These are phyloP conservation scores for Apis cerana DNA, from an alignment of 1,140 invertebrate species.

Conservation along the genomic window DNA sequence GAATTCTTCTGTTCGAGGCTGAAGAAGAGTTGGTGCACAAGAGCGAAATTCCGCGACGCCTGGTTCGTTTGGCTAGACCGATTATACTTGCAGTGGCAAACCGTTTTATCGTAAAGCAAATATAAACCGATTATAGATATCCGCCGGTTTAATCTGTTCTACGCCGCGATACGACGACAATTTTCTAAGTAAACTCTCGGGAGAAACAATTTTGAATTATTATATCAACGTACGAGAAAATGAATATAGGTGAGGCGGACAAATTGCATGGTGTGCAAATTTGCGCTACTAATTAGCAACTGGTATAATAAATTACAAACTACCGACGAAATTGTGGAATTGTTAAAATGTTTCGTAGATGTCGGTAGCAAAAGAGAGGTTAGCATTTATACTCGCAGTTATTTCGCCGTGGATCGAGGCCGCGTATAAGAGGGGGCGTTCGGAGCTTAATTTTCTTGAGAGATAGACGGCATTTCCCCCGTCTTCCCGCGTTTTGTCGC, in stretches of 20 bases:
- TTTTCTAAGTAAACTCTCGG: neutral
- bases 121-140: conserved; percentile 35
- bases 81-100: conserved; percentile 13
- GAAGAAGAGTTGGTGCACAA: no score
- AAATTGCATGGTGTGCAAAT: neutral
- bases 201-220: neutral
- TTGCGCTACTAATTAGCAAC: neutral
- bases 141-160: conserved; percentile 12
- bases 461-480: neutral
- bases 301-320: neutral
- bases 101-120: conserved; percentile 20
- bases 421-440: neutral
- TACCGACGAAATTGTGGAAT: no score
- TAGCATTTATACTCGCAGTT: no score
- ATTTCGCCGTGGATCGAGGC: neutral
- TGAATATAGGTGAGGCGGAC: neutral
- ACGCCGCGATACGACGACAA: neutral
- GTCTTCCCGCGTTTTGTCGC: neutral
- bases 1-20: no score
- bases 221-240: neutral
- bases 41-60: neutral
- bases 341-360: neutral
- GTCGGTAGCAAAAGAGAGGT: neutral
- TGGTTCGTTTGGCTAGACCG: conserved; percentile 18
- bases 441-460: neutral